Percentiles rank a stretch among this genome's conserved stretches.
Evolutionary conservation across 2,888 invertebrate species (phyloP).

Genomic region (Yponomeuta plumbellus): DNA sequence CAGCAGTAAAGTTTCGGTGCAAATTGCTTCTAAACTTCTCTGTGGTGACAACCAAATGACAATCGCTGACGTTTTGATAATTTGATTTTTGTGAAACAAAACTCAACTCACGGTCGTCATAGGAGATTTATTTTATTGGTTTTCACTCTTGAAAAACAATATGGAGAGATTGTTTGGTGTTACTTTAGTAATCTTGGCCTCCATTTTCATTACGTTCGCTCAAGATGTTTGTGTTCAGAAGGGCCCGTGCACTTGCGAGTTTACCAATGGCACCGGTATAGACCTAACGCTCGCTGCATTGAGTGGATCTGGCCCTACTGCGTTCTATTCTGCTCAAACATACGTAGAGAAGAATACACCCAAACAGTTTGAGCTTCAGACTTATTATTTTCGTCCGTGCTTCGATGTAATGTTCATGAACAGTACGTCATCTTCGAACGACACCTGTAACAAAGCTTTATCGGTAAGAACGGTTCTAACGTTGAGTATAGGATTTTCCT

Average conservation of each 20-base stretch:
- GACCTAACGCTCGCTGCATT: constrained; percentile 52
- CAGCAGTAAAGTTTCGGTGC: too few relatives aligned
- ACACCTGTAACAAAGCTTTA: constrained; percentile 40
- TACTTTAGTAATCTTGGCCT: constrained; percentile 30
- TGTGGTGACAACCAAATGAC: too few relatives aligned
- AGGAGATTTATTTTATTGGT: background rate
- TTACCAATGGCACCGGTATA: constrained; percentile 67
- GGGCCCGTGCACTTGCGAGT: constrained; percentile 59
- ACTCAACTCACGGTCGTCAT: background rate
- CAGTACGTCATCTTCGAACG: constrained; percentile 27
- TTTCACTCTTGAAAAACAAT: background rate
- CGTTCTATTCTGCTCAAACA: constrained; percentile 45
- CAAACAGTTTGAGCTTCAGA: constrained; percentile 40
- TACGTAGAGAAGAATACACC: constrained; percentile 34
- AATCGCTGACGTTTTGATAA: background rate
- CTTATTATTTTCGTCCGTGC: constrained; percentile 65
- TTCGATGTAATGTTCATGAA: constrained; percentile 40
- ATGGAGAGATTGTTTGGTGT: constrained; percentile 27
- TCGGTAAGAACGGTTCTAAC: constrained; percentile 42
- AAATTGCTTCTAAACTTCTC: too few relatives aligned
- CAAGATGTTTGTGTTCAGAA: constrained; percentile 50
- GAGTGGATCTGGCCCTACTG: constrained; percentile 19
- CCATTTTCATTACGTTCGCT: constrained; percentile 29
- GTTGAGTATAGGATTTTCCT: constrained; percentile 19
- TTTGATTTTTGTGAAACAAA: background rate